Percentiles rank a stretch among this genome's conserved stretches.
These are phyloP conservation scores for Narcine bancroftii DNA, from an alignment of 2,113 vertebrate species.

Conservation along the genomic window DNA sequence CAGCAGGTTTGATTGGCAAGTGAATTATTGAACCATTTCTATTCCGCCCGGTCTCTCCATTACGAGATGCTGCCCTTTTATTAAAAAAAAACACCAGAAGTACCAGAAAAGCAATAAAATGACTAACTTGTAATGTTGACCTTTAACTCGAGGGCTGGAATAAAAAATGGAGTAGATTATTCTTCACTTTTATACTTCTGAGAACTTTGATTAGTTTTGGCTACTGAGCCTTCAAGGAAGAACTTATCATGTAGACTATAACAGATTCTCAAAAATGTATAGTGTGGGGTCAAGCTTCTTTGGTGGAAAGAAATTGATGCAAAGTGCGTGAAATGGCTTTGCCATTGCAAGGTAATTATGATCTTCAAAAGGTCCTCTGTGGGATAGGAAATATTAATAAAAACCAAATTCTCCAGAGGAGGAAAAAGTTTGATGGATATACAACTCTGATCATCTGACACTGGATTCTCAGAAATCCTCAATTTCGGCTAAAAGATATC, in stretches of 20 bases:
- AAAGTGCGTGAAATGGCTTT: background rate
- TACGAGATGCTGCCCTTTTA: too few species aligned
- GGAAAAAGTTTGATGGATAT: background rate
- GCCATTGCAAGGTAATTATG: background rate
- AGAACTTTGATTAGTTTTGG: background rate
- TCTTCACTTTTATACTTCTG: background rate
- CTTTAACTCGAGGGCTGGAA: background rate
- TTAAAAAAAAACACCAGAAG: too few species aligned
- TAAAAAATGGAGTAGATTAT: background rate
- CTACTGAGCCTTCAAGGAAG: background rate
- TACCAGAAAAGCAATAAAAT: too few species aligned
- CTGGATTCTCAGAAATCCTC: too few species aligned
- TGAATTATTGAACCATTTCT: too few species aligned
- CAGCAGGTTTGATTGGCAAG: too few species aligned
- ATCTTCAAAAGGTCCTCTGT: background rate
- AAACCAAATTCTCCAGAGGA: background rate
- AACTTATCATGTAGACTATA: too few species aligned
- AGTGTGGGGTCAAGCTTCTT: background rate
- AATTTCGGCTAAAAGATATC: too few species aligned
- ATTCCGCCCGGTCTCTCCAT: too few species aligned
- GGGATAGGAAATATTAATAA: background rate
- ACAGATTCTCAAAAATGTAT: background rate
- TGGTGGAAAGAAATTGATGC: conserved; percentile 1
- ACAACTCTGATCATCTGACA: too few species aligned
- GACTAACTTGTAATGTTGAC: too few species aligned